Conservation (phyloP, 2,797 vertebrate species). For the Falco rusticolus region DNA sequence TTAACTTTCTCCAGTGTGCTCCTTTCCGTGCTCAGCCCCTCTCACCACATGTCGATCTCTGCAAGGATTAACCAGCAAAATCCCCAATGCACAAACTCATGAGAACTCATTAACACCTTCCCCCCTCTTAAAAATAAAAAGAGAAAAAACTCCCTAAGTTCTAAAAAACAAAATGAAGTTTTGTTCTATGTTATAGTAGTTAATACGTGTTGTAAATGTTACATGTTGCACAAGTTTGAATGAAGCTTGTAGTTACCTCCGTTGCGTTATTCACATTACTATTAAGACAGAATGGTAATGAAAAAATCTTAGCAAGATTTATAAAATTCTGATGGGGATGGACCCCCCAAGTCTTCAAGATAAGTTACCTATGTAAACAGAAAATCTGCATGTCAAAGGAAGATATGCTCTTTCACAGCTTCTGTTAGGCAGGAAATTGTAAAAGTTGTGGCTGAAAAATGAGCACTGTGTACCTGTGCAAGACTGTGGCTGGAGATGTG, state of each 20-base stretch:
- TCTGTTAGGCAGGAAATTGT: neutral
- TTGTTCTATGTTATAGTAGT: neutral
- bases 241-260: neutral
- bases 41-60: neutral
- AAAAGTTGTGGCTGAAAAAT: slow-evolving; percentile 30
- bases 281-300: neutral
- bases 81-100: neutral
- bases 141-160: neutral
- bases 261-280: neutral
- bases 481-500: neutral
- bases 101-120: accelerated
- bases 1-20: neutral
- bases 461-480: neutral
- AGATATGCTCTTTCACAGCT: neutral
- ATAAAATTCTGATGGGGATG: neutral
- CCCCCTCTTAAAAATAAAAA: neutral
- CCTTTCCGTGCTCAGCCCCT: neutral
- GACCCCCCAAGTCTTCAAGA: neutral
- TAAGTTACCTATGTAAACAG: neutral
- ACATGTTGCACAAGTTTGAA: neutral
- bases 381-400: neutral
- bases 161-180: neutral
- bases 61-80: neutral
- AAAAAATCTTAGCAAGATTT: neutral
- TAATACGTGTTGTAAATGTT: neutral